phyloP scores from a whole-genome alignment of 2,113 vertebrate species.

The Oxyruncus cristatus region DNA sequence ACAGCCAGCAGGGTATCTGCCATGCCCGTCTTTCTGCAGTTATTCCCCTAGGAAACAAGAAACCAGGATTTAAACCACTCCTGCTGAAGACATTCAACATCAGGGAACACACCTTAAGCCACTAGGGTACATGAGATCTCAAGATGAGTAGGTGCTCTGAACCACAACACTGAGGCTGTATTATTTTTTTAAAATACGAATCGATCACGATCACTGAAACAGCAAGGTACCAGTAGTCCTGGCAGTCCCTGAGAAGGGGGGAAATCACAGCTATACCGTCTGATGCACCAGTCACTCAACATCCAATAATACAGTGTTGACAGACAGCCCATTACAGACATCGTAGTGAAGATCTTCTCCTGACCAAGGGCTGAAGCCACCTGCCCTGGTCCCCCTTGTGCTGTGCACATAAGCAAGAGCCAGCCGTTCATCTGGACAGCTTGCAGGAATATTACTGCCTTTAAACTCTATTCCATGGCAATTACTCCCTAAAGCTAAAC shows the following conservation, averaged over 20 bases:
- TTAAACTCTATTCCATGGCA: not conserved
- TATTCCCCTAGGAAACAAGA: not conserved
- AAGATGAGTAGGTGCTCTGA: not conserved
- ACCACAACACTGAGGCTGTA: not conserved
- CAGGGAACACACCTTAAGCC: not conserved
- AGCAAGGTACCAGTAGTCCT: not conserved
- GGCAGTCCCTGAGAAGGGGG: not conserved
- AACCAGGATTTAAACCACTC: not conserved
- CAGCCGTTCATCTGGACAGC: not conserved
- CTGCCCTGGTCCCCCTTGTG: not conserved
- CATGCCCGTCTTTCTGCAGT: not conserved
- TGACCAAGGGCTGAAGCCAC: not conserved
- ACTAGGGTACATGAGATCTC: not conserved
- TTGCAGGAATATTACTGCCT: not conserved
- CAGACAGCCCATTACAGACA: not conserved
- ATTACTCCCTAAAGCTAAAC: not conserved
- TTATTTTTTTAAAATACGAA: not conserved
- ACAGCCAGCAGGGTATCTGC: not conserved
- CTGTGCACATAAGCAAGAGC: not conserved
- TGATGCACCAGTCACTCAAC: not conserved
- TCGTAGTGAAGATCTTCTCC: not conserved
- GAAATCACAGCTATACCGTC: not conserved
- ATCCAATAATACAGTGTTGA: not conserved
- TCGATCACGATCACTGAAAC: not conserved
- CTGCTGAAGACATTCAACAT: not conserved